A percentile compares a stretch with the other conserved stretches of the same genome.
These are phyloP conservation scores for Daphoenositta chrysoptera DNA, from an alignment of 2,113 vertebrate genomes.

Conservation along the genomic window DNA sequence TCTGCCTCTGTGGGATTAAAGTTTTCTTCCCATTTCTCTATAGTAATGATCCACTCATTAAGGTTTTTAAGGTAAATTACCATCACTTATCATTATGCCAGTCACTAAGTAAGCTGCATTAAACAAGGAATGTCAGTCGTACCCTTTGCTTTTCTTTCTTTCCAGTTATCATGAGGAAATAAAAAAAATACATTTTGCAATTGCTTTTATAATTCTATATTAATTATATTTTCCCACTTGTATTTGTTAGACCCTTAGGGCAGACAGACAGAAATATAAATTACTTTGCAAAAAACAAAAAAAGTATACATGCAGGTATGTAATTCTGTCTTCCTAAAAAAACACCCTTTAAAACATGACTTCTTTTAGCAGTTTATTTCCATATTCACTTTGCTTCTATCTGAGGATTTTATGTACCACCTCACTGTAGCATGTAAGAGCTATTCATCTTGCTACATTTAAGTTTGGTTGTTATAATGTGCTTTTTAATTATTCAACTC, in stretches of 20 bases:
- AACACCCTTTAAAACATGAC: not conserved
- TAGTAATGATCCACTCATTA: conserved; percentile 83
- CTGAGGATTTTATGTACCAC: conserved; percentile 22
- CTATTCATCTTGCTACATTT: conserved; percentile 40
- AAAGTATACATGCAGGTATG: not conserved
- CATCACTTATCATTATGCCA: conserved; percentile 71
- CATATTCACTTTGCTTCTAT: not conserved
- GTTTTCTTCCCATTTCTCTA: conserved; percentile 80
- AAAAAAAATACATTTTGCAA: conserved; percentile 46
- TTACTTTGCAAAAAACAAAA: not conserved
- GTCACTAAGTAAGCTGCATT: conserved; percentile 67
- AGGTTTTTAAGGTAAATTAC: conserved; percentile 83
- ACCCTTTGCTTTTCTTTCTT: conserved; percentile 44
- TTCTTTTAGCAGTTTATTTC: conserved; percentile 20
- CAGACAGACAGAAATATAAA: conserved; percentile 2
- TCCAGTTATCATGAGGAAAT: conserved; percentile 14
- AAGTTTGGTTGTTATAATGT: conserved; percentile 40
- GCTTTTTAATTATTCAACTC: conserved; percentile 58
- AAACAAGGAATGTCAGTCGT: conserved; percentile 70
- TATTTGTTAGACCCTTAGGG: not conserved
- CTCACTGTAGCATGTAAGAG: not conserved
- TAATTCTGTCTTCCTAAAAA: not conserved
- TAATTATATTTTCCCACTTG: conserved; percentile 6
- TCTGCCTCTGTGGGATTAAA: conserved; percentile 78
- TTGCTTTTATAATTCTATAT: not conserved